Evolutionary conservation across 2,888 invertebrate species (phyloP).

Genomic region (Dryobota labecula): DNA sequence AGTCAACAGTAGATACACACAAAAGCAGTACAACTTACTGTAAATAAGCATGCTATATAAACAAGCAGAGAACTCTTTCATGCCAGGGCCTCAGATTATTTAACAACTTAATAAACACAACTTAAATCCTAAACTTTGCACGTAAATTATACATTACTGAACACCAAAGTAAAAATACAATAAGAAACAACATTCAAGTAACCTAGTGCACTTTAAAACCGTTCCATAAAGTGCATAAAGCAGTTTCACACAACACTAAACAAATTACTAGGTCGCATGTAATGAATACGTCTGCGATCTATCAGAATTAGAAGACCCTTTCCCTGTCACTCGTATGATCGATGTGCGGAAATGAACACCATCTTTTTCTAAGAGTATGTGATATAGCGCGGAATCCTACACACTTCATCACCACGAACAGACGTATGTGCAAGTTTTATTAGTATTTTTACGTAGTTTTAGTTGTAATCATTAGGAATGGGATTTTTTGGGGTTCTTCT

Average conservation of each 20-base stretch:
- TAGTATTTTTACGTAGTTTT: conserved; percentile 32
- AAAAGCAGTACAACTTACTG: background rate
- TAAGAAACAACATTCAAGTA: conserved; percentile 2
- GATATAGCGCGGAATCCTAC: conserved; percentile 78
- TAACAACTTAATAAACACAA: conserved; percentile 19
- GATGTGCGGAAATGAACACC: conserved; percentile 90
- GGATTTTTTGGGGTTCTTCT: background rate
- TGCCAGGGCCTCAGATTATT: background rate
- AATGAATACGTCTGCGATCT: conserved; percentile 88
- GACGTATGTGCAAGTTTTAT: conserved; percentile 39
- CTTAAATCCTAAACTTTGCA: conserved; percentile 12
- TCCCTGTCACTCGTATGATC: conserved; percentile 86
- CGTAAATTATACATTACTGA: conserved; percentile 16
- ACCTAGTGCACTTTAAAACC: conserved; percentile 34
- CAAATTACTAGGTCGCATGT: conserved; percentile 78
- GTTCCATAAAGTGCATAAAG: conserved; percentile 53
- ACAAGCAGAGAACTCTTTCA: conserved; percentile 2
- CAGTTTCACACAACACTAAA: conserved; percentile 59
- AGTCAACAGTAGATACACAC: background rate
- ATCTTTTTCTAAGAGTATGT: conserved; percentile 87
- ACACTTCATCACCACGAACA: conserved; percentile 71
- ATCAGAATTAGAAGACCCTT: conserved; percentile 89
- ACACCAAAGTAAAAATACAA: conserved; percentile 3
- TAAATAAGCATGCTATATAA: conserved; percentile 1
- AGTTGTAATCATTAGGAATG: conserved; percentile 16